Conservation (phyloP, 2,113 vertebrate genomes). For the Accipiter virgatus region DNA sequence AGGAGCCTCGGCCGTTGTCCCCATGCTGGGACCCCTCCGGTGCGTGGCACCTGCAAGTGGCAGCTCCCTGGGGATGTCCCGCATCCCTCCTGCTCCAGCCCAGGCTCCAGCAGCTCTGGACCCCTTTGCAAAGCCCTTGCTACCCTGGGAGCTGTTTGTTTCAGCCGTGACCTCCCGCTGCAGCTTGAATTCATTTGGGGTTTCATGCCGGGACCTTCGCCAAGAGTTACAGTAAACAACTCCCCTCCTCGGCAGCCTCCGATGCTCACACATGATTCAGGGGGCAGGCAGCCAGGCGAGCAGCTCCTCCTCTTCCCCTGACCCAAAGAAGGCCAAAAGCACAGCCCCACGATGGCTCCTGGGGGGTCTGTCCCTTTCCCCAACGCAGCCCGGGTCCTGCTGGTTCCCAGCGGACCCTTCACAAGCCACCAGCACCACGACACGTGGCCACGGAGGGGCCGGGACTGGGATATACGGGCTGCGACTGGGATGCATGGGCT, state of each 20-base stretch:
- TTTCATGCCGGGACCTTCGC: background rate
- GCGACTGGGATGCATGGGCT: background rate
- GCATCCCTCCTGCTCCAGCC: background rate
- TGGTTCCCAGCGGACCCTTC: rapidly evolving
- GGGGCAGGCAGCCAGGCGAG: background rate
- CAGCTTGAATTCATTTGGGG: slow-evolving; percentile 22
- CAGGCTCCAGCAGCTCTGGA: background rate
- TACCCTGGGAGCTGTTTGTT: background rate
- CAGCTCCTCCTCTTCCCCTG: slow-evolving; percentile 15
- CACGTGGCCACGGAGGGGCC: background rate
- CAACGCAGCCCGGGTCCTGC: rapidly evolving
- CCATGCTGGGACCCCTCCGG: rapidly evolving
- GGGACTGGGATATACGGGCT: background rate
- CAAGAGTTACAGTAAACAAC: slow-evolving; percentile 20
- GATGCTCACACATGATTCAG: background rate
- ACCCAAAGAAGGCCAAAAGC: background rate
- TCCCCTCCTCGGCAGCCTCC: background rate
- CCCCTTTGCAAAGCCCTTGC: background rate
- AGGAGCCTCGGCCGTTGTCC: background rate
- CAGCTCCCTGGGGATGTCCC: background rate
- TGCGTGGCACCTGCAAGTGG: rapidly evolving
- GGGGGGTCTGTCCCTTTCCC: background rate
- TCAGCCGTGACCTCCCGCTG: background rate
- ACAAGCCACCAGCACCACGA: background rate
- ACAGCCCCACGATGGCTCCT: rapidly evolving